Base-by-base conservation (phyloP, 2,888 invertebrate genomes). In the Cheilosia grossa region DNA sequence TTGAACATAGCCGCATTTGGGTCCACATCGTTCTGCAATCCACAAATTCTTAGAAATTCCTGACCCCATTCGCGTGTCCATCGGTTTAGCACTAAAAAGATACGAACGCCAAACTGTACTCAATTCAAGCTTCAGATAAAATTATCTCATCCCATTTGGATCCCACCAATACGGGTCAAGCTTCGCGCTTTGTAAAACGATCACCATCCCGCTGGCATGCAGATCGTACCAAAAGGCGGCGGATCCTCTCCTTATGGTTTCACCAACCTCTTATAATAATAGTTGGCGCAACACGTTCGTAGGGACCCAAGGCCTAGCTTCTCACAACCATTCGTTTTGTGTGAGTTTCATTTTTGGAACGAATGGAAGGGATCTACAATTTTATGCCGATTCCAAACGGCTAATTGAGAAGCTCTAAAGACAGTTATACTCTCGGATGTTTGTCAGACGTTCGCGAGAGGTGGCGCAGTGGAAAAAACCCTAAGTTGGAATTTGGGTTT, bases 171-270 rank as follows among this genome's bases (percentile, higher is more conserved):
- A 99, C 98, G 1, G 99, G 99, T 91, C 99, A 99, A 69, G 98
- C 98, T 2, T 98, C 98, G 92, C 99, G 99, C 78, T 97, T 92
- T 0, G 98, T 98, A 83, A 95, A 94, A 86, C 94, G 93, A 93
- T 99, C 97, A 0, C 98, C 98, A 87, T 96, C 96, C 99, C 98
- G 86, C 95, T 97, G 4, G 96, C 95, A 91, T 96, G 95, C 86
- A 99, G 93, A 93, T 99, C 99, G 90, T 96, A 94, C 99, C 99
- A 99, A 93, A 98, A 98, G 0, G 96, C 97, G 6, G 98, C 98
- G 13, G 88, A 27, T 1, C 89, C 89, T 53, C 90, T 91, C 44
- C 88, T 87, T 0, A 91, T 90, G n/a, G n/a, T n/a, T n/a, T n/a
- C n/a, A n/a, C n/a, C n/a, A n/a, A n/a, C n/a, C n/a, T n/a, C n/a